Evolutionary conservation across 2,888 invertebrate species (phyloP).

Genomic region (Cerastoderma edule): DNA sequence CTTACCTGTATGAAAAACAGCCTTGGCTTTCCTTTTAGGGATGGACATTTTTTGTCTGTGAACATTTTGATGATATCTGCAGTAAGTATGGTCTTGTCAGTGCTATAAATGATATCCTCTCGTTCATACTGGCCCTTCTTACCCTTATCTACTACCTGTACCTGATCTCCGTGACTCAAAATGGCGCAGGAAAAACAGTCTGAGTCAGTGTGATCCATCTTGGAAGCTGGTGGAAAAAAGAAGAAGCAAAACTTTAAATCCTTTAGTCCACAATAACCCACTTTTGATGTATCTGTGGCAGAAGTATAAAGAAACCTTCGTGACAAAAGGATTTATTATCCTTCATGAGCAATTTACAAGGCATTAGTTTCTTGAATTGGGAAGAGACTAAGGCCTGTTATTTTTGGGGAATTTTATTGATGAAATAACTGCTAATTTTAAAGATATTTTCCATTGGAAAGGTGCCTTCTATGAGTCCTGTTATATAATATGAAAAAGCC

Average conservation of each 20-base stretch:
- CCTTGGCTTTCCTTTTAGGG: constrained; percentile 93
- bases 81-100: constrained; percentile 59
- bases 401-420: no score
- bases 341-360: no score
- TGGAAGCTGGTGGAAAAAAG: constrained; percentile 38
- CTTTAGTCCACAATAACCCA: no score
- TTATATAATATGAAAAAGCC: no score
- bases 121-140: constrained; percentile 89
- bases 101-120: constrained; percentile 64
- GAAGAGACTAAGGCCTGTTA: no score
- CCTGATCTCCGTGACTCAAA: constrained; percentile 95
- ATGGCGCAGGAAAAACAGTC: constrained; percentile 94
- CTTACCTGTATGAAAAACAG: constrained; percentile 89
- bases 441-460: no score
- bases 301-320: no score
- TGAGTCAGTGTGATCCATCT: constrained; percentile 89
- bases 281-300: no score
- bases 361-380: no score
- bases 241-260: neutral
- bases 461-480: no score
- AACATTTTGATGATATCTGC: constrained; percentile 86
- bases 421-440: no score
- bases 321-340: neutral
- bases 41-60: constrained; percentile 89
- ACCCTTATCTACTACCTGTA: constrained; percentile 93